phyloP scores from a whole-genome alignment of 2,113 vertebrate genomes.

The Motacilla tschutschensis region DNA sequence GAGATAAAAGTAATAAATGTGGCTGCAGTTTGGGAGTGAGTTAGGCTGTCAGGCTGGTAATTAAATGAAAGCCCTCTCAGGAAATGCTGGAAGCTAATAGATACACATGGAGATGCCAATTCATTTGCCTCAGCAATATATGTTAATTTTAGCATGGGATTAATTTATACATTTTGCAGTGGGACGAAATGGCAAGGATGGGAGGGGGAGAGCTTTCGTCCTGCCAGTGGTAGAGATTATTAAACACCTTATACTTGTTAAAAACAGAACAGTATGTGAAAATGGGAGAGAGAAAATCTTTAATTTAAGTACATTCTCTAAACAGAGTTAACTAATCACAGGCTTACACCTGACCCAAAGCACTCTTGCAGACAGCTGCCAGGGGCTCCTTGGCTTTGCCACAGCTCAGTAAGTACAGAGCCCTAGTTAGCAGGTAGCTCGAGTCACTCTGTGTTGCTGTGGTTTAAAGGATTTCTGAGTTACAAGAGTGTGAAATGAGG shows the following conservation, averaged over 20 bases:
- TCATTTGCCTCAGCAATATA: constrained; percentile 33
- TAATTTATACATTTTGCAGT: constrained; percentile 22
- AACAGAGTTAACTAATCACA: neutral
- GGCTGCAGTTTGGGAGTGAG: neutral
- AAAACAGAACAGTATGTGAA: neutral
- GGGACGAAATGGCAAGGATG: neutral
- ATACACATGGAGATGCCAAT: neutral
- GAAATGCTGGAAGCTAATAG: constrained; percentile 39
- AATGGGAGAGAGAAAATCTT: neutral
- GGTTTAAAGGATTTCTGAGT: neutral
- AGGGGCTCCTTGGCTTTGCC: neutral
- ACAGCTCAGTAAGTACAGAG: neutral
- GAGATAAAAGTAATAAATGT: constrained; percentile 45
- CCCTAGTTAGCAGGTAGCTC: neutral
- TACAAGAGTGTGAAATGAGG: neutral
- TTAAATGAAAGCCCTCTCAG: constrained; percentile 44
- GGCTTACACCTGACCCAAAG: neutral
- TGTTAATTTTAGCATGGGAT: constrained; percentile 33
- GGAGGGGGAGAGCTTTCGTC: neutral
- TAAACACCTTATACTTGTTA: neutral
- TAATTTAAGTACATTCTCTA: neutral
- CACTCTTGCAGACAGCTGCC: neutral
- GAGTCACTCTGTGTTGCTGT: neutral
- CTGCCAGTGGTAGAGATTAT: neutral
- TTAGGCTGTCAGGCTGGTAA: constrained; percentile 35